Percentiles rank a stretch among this genome's conserved stretches.
These are phyloP conservation scores for Leptoteleia sp. DNA, from an alignment of 1,140 invertebrate genomes.

Conservation along the genomic window DNA sequence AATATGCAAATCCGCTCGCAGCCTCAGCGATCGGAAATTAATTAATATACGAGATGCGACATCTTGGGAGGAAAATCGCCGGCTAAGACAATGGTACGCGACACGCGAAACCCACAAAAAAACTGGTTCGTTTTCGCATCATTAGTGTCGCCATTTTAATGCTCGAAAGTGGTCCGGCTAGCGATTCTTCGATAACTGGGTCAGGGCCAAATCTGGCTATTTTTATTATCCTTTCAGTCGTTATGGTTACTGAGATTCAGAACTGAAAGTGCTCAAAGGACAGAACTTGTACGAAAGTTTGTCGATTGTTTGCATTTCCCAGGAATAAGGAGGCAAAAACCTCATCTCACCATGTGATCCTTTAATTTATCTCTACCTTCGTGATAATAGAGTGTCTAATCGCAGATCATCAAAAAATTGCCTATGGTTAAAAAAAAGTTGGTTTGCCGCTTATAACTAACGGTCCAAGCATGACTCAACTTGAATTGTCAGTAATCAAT, in stretches of 20 bases:
- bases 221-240: conserved; percentile 35
- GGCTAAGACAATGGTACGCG: conserved; percentile 3
- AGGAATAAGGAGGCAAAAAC: too few species aligned
- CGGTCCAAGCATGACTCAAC: too few species aligned
- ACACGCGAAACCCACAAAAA: not conserved
- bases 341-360: too few species aligned
- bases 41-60: conserved; percentile 41
- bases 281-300: conserved; percentile 4
- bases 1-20: conserved; percentile 32
- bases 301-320: not conserved
- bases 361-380: too few species aligned
- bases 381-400: too few species aligned
- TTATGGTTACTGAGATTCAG: conserved; percentile 18
- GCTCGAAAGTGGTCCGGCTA: conserved; percentile 26
- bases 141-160: conserved; percentile 19
- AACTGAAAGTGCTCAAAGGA: conserved; percentile 29
- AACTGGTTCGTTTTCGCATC: conserved; percentile 21
- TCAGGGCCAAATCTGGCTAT: conserved; percentile 44
- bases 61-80: not conserved
- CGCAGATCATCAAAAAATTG: too few species aligned
- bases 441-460: too few species aligned
- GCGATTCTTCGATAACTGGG: conserved; percentile 44
- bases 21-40: conserved; percentile 47
- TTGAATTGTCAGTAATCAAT: too few species aligned
- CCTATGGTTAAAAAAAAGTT: too few species aligned